phyloP scores from a whole-genome alignment of 2,113 vertebrate species.

The Cololabis saira region DNA sequence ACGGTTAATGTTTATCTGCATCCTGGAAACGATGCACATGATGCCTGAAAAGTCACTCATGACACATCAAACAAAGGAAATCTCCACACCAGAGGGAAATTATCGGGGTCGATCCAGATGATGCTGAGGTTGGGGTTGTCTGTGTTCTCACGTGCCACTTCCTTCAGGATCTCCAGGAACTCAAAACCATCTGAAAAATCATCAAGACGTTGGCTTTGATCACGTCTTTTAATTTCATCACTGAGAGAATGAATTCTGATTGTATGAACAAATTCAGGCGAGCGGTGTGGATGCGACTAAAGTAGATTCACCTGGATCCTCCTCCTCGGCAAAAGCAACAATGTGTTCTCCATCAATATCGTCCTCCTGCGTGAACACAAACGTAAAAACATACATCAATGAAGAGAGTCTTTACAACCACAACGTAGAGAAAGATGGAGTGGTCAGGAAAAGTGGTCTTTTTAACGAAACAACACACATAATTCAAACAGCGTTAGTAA shows the following conservation, averaged over 20 bases:
- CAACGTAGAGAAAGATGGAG: too few relatives aligned
- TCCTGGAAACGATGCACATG: not conserved
- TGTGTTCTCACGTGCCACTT: constrained; percentile 91
- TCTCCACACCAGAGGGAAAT: constrained; percentile 88
- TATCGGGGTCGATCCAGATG: constrained; percentile 94
- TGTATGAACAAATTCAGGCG: not conserved
- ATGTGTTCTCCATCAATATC: constrained; percentile 92
- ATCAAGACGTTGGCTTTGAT: constrained; percentile 8
- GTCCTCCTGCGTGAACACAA: constrained; percentile 82
- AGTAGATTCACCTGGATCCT: constrained; percentile 84
- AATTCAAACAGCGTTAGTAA: too few relatives aligned
- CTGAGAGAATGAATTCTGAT: not conserved
- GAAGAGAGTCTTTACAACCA: not conserved
- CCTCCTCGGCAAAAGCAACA: constrained; percentile 93
- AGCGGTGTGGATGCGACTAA: not conserved
- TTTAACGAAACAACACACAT: too few relatives aligned
- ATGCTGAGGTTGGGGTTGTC: constrained; percentile 93
- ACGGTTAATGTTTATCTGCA: not conserved
- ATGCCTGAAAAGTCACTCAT: not conserved
- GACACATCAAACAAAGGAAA: not conserved
- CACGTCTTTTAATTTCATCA: too few relatives aligned
- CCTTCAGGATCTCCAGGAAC: constrained; percentile 91
- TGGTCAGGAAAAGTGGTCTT: too few relatives aligned
- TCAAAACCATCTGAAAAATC: constrained; percentile 87
- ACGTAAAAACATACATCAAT: not conserved